Conservation (phyloP, 2,797 vertebrate genomes). For the Linurgus olivaceus region DNA sequence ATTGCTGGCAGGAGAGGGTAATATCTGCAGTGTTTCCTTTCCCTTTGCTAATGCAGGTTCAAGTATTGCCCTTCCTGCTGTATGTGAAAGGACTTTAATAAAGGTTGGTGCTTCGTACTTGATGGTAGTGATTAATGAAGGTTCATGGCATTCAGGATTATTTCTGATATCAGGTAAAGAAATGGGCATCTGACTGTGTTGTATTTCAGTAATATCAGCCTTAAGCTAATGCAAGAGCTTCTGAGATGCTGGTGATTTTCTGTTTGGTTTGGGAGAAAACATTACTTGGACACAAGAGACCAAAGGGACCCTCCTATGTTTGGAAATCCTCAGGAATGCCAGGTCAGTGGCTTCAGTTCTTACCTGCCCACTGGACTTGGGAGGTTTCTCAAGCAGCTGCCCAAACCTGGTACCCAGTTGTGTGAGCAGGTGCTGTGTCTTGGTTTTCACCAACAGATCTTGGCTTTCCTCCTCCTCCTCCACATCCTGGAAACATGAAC, state of each 20-base stretch:
- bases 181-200: not conserved
- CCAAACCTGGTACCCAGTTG: not conserved
- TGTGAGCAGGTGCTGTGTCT: not conserved
- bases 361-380: not conserved
- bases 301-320: not conserved
- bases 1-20: not conserved
- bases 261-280: not conserved
- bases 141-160: not conserved
- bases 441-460: not conserved
- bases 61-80: constrained; percentile 7
- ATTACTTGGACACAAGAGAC: not conserved
- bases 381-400: not conserved
- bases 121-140: not conserved
- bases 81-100: not conserved
- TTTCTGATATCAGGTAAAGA: not conserved
- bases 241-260: not conserved
- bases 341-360: not conserved
- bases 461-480: not conserved
- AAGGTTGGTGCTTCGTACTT: not conserved
- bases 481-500: not conserved
- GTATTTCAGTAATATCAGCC: not conserved
- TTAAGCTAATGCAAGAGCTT: not conserved
- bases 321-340: not conserved
- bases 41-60: not conserved
- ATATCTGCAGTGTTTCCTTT: constrained; percentile 14